Evolutionary conservation across 2,113 vertebrate species (phyloP).

Genomic region (Vimba vimba): DNA sequence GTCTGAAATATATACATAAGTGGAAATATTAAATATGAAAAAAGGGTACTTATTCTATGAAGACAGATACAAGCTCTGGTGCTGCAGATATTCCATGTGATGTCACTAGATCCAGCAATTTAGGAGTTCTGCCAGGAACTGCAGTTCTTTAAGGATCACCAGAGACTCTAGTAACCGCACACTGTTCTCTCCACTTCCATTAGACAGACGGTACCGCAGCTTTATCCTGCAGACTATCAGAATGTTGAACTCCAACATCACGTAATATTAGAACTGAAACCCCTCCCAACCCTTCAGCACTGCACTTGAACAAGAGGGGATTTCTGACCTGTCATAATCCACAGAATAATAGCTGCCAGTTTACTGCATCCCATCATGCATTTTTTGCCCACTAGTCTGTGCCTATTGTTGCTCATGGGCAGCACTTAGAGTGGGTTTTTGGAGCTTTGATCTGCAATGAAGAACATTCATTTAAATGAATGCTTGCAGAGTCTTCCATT

Average conservation of each 20-base stretch:
- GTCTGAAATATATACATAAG: background rate
- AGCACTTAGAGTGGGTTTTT: background rate
- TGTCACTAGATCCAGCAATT: background rate
- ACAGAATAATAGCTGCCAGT: background rate
- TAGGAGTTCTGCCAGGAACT: background rate
- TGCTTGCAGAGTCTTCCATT: background rate
- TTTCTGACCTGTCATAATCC: background rate
- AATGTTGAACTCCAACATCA: background rate
- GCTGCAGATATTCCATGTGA: background rate
- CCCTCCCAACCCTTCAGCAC: slow-evolving; percentile 1
- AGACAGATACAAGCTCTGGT: background rate
- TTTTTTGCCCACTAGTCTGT: slow-evolving; percentile 12
- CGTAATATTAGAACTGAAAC: slow-evolving; percentile 3
- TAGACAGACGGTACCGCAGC: background rate
- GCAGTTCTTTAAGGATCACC: background rate
- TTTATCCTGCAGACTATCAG: background rate
- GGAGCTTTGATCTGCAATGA: background rate
- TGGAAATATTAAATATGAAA: background rate
- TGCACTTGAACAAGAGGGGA: background rate
- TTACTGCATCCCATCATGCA: background rate
- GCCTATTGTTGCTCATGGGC: background rate
- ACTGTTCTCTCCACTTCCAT: background rate
- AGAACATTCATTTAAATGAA: background rate
- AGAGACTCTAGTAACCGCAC: background rate
- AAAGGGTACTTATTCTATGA: background rate